Evolutionary conservation across 2,113 vertebrate genomes (phyloP), one percentile per base, ranked within the genome.

Genomic region (Takifugu bimaculatus): DNA sequence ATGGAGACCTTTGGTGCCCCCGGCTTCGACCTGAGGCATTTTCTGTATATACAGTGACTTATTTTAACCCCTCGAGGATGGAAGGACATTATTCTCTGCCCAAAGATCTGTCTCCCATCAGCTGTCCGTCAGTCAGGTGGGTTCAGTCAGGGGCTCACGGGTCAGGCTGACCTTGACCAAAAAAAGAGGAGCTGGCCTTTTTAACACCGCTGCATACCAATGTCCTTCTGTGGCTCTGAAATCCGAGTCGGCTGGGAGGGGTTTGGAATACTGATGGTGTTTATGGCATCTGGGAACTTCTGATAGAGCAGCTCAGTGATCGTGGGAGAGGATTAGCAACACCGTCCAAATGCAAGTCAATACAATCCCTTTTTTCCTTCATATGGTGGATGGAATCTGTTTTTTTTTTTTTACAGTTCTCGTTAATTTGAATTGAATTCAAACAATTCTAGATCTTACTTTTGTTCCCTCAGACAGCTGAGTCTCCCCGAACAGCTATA

Each of bases 11-110:
- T 76, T 74, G 54, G 54, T 78, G 65, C 70, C 63, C 35, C 57
- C 64, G 82, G 70, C 73, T 78, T 74, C 78, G 77, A 81, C 77
- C 72, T 54, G 72, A 83, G 58, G 65, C 66, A 12, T 78, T 79
- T 82, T 42, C 68, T 48, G 74, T 63, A 63, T 45, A 45, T 67
- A 53, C 54, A 67, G 57, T 67, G 72, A 61, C 60, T 67, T 51
- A 60, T 62, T 60, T 62, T 49, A 54, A 26, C 1, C 39, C 9
- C 25, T 50, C 1, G 32, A 50, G 28, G 28, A 77, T 77, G 28
- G 65, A 72, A 80, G 74, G 70, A 58, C 55, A 59, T 75, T 63
- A 44, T 68, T 57, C 48, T 45, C 35, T 50, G 62, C 51, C 63
- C 78, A 32, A 63, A 83, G 65, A 64, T 81, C 55, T 66, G 53